Base-by-base conservation (phyloP, 2,888 invertebrate genomes). In the Arenicola marina region DNA sequence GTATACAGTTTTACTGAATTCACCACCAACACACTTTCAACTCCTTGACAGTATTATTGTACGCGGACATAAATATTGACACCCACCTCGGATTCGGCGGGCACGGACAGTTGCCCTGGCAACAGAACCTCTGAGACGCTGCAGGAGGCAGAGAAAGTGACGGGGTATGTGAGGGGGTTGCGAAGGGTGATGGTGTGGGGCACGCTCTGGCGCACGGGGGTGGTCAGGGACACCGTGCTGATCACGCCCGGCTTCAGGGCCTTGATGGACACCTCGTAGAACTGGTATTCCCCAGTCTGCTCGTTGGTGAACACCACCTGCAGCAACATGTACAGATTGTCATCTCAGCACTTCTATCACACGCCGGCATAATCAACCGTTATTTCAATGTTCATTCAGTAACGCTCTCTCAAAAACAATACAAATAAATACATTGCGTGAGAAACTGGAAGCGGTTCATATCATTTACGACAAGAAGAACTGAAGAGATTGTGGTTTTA, bases 291-390 rank as follows among this genome's bases (percentile, higher is more conserved):
- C 28, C 74, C 72, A 1, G 80, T 78, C 56, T 73, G 73, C 62
- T 82, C 82, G 65, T 84, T 84, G 38, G 69, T 74, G 68, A 84
- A 84, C 3, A 75, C 76, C 2, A 83, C 76, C 83, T 83, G 72
- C 24, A 70, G 48, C 48, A 48, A 48, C 15, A 48, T 48, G 38
- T 15, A 38, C 11, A 38, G 18, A 18, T 18, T 38, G 38, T n/a
- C n/a, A n/a, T n/a, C n/a, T n/a, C n/a, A n/a, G n/a, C n/a, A n/a
- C n/a, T n/a, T n/a, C n/a, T n/a, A n/a, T n/a, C n/a, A n/a, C n/a
- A n/a, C n/a, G n/a, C n/a, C n/a, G n/a, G n/a, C n/a, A n/a, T n/a
- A n/a, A n/a, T n/a, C n/a, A n/a, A n/a, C n/a, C n/a, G n/a, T n/a
- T n/a, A n/a, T n/a, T n/a, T n/a, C n/a, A n/a, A n/a, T n/a, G n/a